Percentiles rank a stretch among this genome's conserved stretches.
Evolutionary conservation across 2,797 vertebrate species (phyloP).

Genomic region (Pteropus rufus): DNA sequence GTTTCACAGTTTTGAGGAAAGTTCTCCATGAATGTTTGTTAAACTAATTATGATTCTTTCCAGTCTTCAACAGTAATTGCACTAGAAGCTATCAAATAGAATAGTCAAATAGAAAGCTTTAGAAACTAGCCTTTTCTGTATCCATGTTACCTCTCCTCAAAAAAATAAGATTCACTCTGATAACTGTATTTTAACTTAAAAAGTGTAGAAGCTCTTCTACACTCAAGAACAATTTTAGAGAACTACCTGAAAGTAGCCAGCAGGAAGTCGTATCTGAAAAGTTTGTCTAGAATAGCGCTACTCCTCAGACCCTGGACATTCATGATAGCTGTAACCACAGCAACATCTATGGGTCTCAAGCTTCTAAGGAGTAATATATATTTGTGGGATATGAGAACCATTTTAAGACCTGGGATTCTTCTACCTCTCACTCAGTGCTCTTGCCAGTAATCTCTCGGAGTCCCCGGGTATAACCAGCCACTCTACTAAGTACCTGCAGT

Average conservation of each 20-base stretch:
- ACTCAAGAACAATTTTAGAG: constrained; percentile 16
- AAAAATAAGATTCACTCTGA: constrained; percentile 14
- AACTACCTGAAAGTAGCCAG: background rate
- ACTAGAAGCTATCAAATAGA: background rate
- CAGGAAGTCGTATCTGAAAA: background rate
- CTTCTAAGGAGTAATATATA: background rate
- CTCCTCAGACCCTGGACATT: background rate
- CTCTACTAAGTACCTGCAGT: background rate
- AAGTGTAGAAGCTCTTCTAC: background rate
- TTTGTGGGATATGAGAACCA: background rate
- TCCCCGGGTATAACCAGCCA: background rate
- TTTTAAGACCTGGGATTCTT: background rate
- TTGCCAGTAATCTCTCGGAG: background rate
- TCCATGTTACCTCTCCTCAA: background rate
- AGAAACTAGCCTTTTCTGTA: constrained; percentile 19
- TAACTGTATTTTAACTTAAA: constrained; percentile 8
- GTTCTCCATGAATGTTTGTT: background rate
- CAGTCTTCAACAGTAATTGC: background rate
- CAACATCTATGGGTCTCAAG: background rate
- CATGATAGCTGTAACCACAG: background rate
- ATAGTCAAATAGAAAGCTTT: constrained; percentile 6
- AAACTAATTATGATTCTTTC: background rate
- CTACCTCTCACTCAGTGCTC: background rate
- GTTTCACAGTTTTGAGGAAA: background rate
- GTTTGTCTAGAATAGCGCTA: background rate